Percentiles rank a stretch among this genome's conserved stretches.
These are phyloP conservation scores for Alloplasta piceator DNA, from an alignment of 2,888 invertebrate genomes.

Conservation along the genomic window DNA sequence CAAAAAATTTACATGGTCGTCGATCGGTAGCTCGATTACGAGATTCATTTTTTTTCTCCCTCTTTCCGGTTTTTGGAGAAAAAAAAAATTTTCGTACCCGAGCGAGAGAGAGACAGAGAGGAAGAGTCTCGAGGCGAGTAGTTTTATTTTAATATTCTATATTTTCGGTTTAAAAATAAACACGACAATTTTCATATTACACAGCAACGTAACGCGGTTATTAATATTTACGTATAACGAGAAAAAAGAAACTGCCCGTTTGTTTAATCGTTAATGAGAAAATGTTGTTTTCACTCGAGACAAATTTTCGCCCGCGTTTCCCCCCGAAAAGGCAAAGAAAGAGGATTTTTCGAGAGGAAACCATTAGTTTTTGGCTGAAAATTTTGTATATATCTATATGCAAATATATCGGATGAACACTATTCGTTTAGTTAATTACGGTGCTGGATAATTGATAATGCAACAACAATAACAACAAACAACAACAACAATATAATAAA, in stretches of 20 bases:
- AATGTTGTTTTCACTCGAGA: not conserved
- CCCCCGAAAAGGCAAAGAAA: not conserved
- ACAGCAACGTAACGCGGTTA: slow-evolving; percentile 71
- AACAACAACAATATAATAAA: slow-evolving; percentile 59
- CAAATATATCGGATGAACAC: slow-evolving; percentile 38
- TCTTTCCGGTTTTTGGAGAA: not conserved
- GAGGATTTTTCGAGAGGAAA: not conserved
- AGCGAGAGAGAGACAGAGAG: not conserved
- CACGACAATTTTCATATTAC: slow-evolving; percentile 58
- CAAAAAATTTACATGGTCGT: slow-evolving; percentile 36
- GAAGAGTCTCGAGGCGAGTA: slow-evolving; percentile 46
- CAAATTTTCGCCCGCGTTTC: not conserved
- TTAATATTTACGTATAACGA: slow-evolving; percentile 66
- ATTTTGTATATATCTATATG: too few species aligned
- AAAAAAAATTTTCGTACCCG: not conserved
- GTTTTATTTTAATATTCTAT: slow-evolving; percentile 36
- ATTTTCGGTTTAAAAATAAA: slow-evolving; percentile 50
- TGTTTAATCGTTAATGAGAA: not conserved
- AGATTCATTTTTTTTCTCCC: slow-evolving; percentile 11
- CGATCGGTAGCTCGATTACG: slow-evolving; percentile 35
- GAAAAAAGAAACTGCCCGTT: slow-evolving; percentile 14
- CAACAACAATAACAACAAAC: slow-evolving; percentile 63
- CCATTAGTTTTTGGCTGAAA: not conserved
- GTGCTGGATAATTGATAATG: slow-evolving; percentile 49
- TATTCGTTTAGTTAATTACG: slow-evolving; percentile 47